These are phyloP conservation scores for Muschampia plurimacula DNA, from an alignment of 2,888 invertebrate genomes.

Conservation along the genomic window DNA sequence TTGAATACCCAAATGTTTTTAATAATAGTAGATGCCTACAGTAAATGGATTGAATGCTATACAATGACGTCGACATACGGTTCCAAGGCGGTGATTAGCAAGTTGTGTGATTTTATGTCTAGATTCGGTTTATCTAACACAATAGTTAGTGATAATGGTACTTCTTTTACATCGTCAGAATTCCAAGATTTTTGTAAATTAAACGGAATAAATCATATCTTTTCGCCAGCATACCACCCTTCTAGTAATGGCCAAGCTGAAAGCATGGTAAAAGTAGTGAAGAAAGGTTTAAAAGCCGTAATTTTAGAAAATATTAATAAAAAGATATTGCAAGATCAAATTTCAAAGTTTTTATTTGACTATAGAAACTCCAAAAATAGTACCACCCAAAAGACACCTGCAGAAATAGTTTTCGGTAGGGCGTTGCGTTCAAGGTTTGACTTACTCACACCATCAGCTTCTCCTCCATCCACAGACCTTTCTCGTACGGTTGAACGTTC, in stretches of 20 bases:
- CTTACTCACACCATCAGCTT: not conserved
- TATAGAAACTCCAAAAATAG: not conserved
- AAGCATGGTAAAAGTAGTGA: not conserved
- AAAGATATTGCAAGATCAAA: not conserved
- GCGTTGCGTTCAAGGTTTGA: not conserved
- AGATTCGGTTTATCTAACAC: not conserved
- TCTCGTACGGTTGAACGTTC: not conserved
- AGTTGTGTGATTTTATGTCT: not conserved
- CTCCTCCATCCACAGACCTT: conserved; percentile 21
- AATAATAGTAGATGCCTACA: not conserved
- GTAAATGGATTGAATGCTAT: not conserved
- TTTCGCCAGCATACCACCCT: not conserved
- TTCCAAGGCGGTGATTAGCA: not conserved
- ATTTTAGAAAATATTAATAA: not conserved
- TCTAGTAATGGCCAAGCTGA: not conserved
- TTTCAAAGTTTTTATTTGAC: conserved; percentile 1
- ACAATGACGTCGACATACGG: not conserved
- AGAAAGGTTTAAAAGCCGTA: not conserved
- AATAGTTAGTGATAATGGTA: not conserved
- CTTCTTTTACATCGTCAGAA: not conserved
- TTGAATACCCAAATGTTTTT: not conserved
- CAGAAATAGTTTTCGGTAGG: not conserved
- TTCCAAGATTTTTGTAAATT: not conserved
- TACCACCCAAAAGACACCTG: not conserved
- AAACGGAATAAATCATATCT: not conserved